Evolutionary conservation across 1,140 invertebrate genomes (phyloP).

Genomic region (Tyrophagus putrescentiae): DNA sequence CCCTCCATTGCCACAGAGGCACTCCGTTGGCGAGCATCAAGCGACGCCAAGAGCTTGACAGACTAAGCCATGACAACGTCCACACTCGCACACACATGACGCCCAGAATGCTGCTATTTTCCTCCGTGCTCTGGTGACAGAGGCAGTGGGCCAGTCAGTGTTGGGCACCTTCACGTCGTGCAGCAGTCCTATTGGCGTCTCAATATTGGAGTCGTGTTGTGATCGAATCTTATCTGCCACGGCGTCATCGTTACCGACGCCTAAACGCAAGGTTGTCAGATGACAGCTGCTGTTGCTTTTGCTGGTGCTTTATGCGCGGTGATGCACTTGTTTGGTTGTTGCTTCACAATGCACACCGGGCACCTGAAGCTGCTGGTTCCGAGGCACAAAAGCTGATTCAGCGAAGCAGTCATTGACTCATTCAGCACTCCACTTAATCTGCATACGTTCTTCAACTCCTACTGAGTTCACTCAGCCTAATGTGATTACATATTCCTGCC

Average conservation of each 20-base stretch:
- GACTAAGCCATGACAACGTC: not conserved
- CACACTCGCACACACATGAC: not conserved
- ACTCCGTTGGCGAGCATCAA: too few relatives aligned
- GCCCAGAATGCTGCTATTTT: not conserved
- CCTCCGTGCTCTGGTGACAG: too few relatives aligned
- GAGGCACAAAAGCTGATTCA: not conserved
- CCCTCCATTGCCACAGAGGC: too few relatives aligned
- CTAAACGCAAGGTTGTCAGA: too few relatives aligned
- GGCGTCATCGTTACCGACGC: conserved; percentile 4
- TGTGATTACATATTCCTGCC: too few relatives aligned
- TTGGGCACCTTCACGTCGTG: not conserved
- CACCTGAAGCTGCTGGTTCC: not conserved
- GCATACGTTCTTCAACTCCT: too few relatives aligned
- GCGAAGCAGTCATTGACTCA: not conserved
- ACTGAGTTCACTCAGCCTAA: too few relatives aligned
- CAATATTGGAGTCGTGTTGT: not conserved
- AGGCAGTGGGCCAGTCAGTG: not conserved
- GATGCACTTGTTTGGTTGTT: not conserved
- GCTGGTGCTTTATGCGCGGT: not conserved
- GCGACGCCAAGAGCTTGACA: not conserved
- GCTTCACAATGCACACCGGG: not conserved
- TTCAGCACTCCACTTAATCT: too few relatives aligned
- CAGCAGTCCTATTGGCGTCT: not conserved
- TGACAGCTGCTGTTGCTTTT: too few relatives aligned
- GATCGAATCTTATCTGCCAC: conserved; percentile 6